These are phyloP conservation scores for Acropternis orthonyx DNA, from an alignment of 2,797 vertebrate genomes.

Conservation along the genomic window DNA sequence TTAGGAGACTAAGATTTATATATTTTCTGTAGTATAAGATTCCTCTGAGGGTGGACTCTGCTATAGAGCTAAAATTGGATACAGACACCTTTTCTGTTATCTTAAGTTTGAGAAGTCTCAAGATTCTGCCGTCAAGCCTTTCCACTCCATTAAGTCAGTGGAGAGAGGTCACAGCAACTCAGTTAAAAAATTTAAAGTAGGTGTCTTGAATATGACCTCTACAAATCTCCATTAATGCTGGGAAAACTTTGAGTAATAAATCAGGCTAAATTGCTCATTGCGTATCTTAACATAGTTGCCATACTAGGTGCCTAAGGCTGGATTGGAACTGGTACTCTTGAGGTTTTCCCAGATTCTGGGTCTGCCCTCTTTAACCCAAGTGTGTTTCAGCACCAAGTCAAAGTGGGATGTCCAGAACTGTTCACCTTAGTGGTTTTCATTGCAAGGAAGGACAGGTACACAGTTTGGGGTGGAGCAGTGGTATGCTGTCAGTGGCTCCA, in stretches of 20 bases:
- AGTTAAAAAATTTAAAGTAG: not conserved
- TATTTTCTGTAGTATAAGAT: not conserved
- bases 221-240: not conserved
- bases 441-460: not conserved
- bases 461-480: not conserved
- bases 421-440: not conserved
- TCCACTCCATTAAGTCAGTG: not conserved
- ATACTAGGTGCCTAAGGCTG: not conserved
- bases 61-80: not conserved
- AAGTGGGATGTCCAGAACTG: not conserved
- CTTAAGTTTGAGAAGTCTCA: not conserved
- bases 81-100: not conserved
- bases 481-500: not conserved
- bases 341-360: not conserved
- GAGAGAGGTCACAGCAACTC: not conserved
- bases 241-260: not conserved
- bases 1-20: not conserved
- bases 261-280: not conserved
- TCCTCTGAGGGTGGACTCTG: not conserved
- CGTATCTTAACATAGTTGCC: not conserved
- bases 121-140: not conserved
- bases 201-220: not conserved
- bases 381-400: not conserved
- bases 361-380: not conserved
- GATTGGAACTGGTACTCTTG: not conserved